phyloP scores from a whole-genome alignment of 2,797 vertebrate species.

The Paguma larvata region DNA sequence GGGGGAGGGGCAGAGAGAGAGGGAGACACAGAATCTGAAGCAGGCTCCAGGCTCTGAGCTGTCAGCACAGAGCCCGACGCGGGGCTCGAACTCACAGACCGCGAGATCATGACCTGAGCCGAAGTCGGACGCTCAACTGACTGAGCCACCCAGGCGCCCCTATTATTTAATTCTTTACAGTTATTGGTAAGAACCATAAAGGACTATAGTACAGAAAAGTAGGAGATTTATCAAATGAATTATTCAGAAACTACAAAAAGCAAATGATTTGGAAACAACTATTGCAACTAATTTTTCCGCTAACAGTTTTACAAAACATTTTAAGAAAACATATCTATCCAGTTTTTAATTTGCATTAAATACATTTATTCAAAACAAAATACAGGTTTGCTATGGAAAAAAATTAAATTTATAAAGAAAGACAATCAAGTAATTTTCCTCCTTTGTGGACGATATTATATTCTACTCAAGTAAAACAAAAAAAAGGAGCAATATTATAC shows the following conservation, averaged over 20 bases:
- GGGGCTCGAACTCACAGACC: too few relatives aligned
- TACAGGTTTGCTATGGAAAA: slow-evolving; percentile 2
- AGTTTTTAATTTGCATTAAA: slow-evolving; percentile 33
- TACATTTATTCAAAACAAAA: slow-evolving; percentile 50
- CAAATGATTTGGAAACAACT: neutral
- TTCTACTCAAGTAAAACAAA: slow-evolving; percentile 18
- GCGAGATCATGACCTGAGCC: too few relatives aligned
- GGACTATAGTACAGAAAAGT: neutral
- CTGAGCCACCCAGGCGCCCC: too few relatives aligned
- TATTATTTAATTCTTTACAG: slow-evolving; percentile 17
- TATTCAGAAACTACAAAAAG: slow-evolving; percentile 16
- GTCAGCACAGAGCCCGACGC: too few relatives aligned
- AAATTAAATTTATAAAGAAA: neutral
- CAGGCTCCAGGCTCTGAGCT: too few relatives aligned
- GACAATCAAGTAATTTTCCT: neutral
- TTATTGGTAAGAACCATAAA: slow-evolving; percentile 10
- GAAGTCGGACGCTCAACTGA: too few relatives aligned
- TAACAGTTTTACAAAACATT: neutral
- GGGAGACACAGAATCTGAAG: too few relatives aligned
- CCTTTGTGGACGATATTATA: neutral
- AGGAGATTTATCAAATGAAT: slow-evolving; percentile 12
- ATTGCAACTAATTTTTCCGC: slow-evolving; percentile 13
- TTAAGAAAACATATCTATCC: slow-evolving; percentile 12
- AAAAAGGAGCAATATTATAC: neutral
- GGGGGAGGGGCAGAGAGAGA: too few relatives aligned